These are phyloP conservation scores for Drosophila gaucha DNA, from an alignment of 2,888 invertebrate genomes.

Conservation along the genomic window DNA sequence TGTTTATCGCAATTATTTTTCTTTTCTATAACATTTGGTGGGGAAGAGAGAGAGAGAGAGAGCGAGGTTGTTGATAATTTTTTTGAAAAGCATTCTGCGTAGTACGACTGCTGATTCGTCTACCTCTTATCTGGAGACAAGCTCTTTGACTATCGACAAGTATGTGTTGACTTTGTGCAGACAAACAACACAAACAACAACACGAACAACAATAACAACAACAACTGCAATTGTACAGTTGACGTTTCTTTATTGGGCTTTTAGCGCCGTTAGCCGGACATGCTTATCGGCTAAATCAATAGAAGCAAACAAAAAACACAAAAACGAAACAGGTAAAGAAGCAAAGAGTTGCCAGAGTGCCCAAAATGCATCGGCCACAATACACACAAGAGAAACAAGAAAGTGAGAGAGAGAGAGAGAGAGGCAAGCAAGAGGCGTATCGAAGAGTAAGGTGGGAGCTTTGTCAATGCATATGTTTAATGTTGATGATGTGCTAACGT, in stretches of 20 bases:
- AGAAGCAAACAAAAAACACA: conserved; percentile 20
- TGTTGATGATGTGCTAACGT: conserved; percentile 50
- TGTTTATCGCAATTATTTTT: conserved; percentile 18
- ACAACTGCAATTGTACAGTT: conserved; percentile 38
- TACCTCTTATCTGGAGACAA: conserved; percentile 32
- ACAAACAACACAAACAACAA: conserved; percentile 11
- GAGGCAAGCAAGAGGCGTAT: background rate
- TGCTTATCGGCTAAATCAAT: conserved; percentile 40
- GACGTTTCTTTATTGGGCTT: conserved; percentile 22
- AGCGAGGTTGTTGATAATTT: conserved; percentile 3
- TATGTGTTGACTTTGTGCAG: conserved; percentile 35
- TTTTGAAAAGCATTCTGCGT: conserved; percentile 18
- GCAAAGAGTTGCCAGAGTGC: conserved; percentile 21
- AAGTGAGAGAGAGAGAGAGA: background rate
- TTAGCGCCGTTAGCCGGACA: conserved; percentile 48
- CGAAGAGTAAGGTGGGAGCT: conserved; percentile 19
- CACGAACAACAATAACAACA: conserved; percentile 15
- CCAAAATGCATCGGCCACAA: conserved; percentile 43
- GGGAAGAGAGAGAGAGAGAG: background rate
- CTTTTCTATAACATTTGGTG: background rate
- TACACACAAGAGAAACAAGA: background rate
- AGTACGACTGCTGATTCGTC: background rate
- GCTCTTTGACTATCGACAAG: conserved; percentile 17
- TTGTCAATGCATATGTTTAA: conserved; percentile 37
- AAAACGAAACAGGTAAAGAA: conserved; percentile 12